These are phyloP conservation scores for Agriopis marginaria DNA, from an alignment of 2,888 invertebrate species.

Conservation along the genomic window DNA sequence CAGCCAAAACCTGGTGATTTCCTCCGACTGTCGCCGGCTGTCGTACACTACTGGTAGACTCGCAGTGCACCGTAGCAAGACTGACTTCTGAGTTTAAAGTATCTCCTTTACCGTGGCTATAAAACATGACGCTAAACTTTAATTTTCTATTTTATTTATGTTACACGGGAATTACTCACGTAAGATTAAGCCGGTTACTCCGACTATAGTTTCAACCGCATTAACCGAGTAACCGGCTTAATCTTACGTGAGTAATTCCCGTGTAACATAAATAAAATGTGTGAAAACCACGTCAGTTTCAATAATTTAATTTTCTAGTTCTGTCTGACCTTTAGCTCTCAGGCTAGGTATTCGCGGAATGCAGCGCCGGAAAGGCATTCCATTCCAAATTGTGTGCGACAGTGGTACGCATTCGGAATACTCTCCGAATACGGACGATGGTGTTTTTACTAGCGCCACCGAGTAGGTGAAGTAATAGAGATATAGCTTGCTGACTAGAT, in stretches of 20 bases:
- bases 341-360: constrained; percentile 24
- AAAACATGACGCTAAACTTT: constrained; percentile 7
- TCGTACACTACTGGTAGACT: no score
- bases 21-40: neutral
- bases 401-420: constrained; percentile 28
- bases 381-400: constrained; percentile 27
- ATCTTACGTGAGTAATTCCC: no score
- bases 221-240: no score
- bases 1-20: neutral
- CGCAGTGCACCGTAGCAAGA: no score
- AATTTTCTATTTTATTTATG: no score
- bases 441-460: constrained; percentile 28
- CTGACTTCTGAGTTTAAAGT: no score
- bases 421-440: constrained; percentile 29
- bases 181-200: no score
- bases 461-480: neutral
- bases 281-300: no score
- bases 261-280: no score
- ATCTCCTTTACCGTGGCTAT: no score
- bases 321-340: constrained; percentile 24
- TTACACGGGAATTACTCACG: no score
- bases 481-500: neutral
- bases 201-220: no score
- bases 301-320: constrained; percentile 14
- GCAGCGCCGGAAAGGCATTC: constrained; percentile 34